Evolutionary conservation across 2,113 vertebrate species (phyloP).

Genomic region (Marcusenius ussheri): DNA sequence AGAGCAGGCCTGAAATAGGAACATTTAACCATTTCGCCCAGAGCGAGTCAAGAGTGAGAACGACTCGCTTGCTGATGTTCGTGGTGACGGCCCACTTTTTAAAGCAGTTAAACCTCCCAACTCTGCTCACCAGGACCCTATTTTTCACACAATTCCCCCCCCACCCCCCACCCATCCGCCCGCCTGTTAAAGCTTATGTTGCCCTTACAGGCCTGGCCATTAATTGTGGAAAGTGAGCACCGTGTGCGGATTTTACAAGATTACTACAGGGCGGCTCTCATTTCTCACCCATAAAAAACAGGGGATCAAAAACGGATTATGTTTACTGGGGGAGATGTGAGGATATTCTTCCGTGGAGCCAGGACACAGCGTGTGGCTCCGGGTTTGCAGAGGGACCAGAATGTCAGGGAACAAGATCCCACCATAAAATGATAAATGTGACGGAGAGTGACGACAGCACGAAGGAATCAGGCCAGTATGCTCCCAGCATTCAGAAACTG

Average conservation of each 20-base stretch:
- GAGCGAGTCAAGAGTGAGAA: neutral
- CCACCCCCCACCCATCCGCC: neutral
- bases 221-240: conserved; percentile 61
- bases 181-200: conserved; percentile 45
- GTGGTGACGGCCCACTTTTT: neutral
- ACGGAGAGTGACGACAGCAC: neutral
- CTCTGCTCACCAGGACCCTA: neutral
- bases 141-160: neutral
- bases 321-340: conserved; percentile 33
- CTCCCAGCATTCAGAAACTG: neutral
- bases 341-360: neutral
- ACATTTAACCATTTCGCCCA: neutral
- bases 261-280: conserved; percentile 62
- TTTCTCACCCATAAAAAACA: conserved; percentile 54
- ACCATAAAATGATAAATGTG: neutral
- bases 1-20: neutral
- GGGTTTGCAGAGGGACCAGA: neutral
- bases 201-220: conserved; percentile 53
- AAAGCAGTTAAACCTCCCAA: neutral
- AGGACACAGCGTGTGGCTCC: neutral
- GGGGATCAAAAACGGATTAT: conserved; percentile 41
- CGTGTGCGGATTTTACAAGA: conserved; percentile 55
- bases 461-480: neutral
- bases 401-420: conserved; percentile 1
- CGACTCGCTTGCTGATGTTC: neutral